phyloP scores from a whole-genome alignment of 2,797 vertebrate genomes.

The Notolabrus celidotus region DNA sequence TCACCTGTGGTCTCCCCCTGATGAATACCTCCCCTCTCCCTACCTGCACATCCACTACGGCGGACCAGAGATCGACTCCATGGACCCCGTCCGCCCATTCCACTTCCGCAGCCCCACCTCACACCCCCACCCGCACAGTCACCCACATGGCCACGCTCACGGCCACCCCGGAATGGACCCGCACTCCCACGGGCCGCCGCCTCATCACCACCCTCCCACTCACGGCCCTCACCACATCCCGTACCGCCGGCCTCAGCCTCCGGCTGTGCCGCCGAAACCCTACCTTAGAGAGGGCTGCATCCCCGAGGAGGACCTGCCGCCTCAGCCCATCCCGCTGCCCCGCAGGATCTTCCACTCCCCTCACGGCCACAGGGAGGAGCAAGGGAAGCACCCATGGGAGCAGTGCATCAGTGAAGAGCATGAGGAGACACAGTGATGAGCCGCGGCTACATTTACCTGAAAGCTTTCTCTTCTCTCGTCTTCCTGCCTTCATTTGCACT shows the following conservation, averaged over 20 bases:
- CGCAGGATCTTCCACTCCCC: slow-evolving; percentile 93
- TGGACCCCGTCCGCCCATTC: slow-evolving; percentile 88
- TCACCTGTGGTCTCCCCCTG: slow-evolving; percentile 94
- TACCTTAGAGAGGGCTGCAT: slow-evolving; percentile 93
- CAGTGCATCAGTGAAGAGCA: slow-evolving; percentile 95
- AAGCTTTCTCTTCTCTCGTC: slow-evolving; percentile 46
- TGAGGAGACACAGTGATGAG: slow-evolving; percentile 77
- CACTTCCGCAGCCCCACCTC: slow-evolving; percentile 85
- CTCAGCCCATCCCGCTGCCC: slow-evolving; percentile 93
- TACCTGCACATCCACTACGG: slow-evolving; percentile 98
- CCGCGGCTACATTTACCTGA: slow-evolving; percentile 29
- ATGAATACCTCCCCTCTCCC: slow-evolving; percentile 92
- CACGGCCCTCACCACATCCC: slow-evolving; percentile 86
- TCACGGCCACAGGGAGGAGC: slow-evolving; percentile 90
- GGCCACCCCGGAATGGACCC: slow-evolving; percentile 77
- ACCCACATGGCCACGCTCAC: slow-evolving; percentile 83
- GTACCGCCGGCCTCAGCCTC: slow-evolving; percentile 90
- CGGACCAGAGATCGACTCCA: slow-evolving; percentile 92
- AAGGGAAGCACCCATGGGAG: slow-evolving; percentile 95
- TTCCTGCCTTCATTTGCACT: slow-evolving; percentile 66
- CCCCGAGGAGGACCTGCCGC: slow-evolving; percentile 89
- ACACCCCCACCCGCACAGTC: slow-evolving; percentile 85
- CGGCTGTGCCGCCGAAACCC: slow-evolving; percentile 94
- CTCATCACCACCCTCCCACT: slow-evolving; percentile 72
- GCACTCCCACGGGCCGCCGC: slow-evolving; percentile 83